Base-by-base conservation (phyloP, 2,797 vertebrate species). In the Chelidonichthys spinosus region DNA sequence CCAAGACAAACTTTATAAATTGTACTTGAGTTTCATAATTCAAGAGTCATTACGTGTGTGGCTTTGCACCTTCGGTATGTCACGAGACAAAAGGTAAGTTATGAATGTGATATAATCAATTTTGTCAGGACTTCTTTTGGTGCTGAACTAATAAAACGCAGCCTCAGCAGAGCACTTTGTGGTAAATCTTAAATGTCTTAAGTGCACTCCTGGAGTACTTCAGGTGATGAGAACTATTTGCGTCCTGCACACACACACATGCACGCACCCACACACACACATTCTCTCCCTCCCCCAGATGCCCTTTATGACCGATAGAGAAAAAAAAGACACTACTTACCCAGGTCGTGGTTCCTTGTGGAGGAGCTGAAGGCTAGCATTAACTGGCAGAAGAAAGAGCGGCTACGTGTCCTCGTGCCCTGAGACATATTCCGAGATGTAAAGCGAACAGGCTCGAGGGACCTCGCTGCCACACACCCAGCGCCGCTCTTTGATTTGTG, bases 401-500 rank as follows among this genome's bases (percentile, higher is more conserved):
- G 43, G 13, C 69, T 42, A 6, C 56, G 40, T 73, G 71, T 85
- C 76, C 67, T 70, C 40, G 35, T 55, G 43, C 71, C 59, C 80
- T 71, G 78, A 77, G 79, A 89, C 82, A 88, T 77, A 83, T 83
- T 81, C 81, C 54, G 55, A 78, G 82, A 85, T 85, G 83, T 90
- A 80, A 78, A 78, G 69, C 49, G 59, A 86, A 78, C 66, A 35
- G 70, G 59, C 85, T 86, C 55, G 7, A 69, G 79, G 83, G 88
- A 86, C 62, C 61, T 75, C 14, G 39, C 79, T 73, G 78, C 81
- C 73, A 78, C 70, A 78, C 81, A 36, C 47, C 69, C 69, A 35
- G 46, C 71, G 52, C 49, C 76, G 56, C 86, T 65, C 85, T 88
- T 82, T 82, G 83, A 90, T 91, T 90, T 87, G 87, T 83, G 79